Conservation (phyloP, 2,113 vertebrate species). For the Mirza zaza region DNA sequence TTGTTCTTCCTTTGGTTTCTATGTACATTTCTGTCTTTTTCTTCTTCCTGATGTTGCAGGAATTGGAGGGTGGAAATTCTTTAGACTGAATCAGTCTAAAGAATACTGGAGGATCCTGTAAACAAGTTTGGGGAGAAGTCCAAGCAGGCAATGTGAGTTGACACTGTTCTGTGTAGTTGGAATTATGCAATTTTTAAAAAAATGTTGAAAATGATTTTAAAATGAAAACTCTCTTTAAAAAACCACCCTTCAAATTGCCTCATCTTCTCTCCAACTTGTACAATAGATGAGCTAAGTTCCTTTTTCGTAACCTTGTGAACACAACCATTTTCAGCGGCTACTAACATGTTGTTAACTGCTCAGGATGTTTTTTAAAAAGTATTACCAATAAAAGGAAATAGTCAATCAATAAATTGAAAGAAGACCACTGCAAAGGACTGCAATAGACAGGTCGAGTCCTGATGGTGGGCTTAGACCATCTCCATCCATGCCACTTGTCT, state of each 20-base stretch:
- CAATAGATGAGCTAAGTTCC: not conserved
- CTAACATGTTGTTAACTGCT: not conserved
- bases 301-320: not conserved
- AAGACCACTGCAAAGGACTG: not conserved
- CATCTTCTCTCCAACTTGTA: not conserved
- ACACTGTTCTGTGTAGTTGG: not conserved
- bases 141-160: not conserved
- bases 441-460: not conserved
- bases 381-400: not conserved
- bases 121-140: not conserved
- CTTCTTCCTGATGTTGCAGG: not conserved
- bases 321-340: not conserved
- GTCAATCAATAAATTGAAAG: not conserved
- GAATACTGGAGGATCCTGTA: not conserved
- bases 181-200: not conserved
- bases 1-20: not conserved
- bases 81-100: not conserved
- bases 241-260: not conserved
- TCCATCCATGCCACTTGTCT: not conserved
- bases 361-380: not conserved
- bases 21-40: not conserved
- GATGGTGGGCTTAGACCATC: not conserved
- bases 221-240: not conserved
- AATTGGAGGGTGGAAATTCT: not conserved
- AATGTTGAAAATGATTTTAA: slow-evolving; percentile 25